Evolutionary conservation across 2,888 invertebrate genomes (phyloP), one percentile per base, ranked within the genome.

Genomic region (Pycnomerus fuliginosus): DNA sequence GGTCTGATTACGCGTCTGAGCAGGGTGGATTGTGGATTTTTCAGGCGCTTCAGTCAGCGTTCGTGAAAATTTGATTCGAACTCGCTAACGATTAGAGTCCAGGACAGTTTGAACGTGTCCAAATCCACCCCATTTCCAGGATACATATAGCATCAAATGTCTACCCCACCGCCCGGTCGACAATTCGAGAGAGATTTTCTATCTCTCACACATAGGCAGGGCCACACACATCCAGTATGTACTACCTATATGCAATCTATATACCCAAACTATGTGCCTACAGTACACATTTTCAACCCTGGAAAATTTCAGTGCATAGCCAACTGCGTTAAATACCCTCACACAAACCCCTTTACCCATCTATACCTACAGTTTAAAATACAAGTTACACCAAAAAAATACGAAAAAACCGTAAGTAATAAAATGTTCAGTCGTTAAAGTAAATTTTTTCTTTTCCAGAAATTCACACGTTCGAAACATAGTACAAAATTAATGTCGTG

Each of bases 251-350:
- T 54, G 40, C 49, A 58, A 53, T 50, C 54, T 57, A 61, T 61
- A 55, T 61, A 62, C 59, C 49, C 45, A 37, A 38, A 44, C 50
- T 57, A 55, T 59, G 50, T 59, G 48, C 48, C 34, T 47, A 31
- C 29, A 40, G 50, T 56, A 55, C 56, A 58, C 59, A 60, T 58
- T 62, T 59, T 58, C 59, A 55, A 54, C 60, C 64, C 60, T 55
- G 65, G 63, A 69, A 70, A 70, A 67, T 69, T 70, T 71, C 70
- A 72, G 71, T 72, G 68, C 68, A 70, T 70, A 70, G 71, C 71
- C 66, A 67, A 70, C 71, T 72, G 71, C 71, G 71, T 70, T 63
- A 67, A 68, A 67, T 61, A 64, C 68, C 71, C 64, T 59, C 56
- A 65, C 67, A 68, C 67, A 69, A 60, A 66, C 67, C 70, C 68